A percentile compares a stretch with the other conserved stretches of the same genome.
These are phyloP conservation scores for Furcula furcula DNA, from an alignment of 2,888 invertebrate species.

Conservation along the genomic window DNA sequence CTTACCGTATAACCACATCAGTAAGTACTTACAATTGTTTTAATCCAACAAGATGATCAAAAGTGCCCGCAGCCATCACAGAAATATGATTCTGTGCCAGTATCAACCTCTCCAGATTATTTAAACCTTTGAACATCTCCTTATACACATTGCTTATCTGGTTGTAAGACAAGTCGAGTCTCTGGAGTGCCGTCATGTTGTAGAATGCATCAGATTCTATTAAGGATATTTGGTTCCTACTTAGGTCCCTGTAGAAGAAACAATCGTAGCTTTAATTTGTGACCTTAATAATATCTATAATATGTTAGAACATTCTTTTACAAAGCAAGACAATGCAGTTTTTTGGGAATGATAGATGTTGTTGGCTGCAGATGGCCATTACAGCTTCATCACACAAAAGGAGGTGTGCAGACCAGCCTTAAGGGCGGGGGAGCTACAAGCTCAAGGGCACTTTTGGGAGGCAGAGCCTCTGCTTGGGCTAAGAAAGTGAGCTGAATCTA, in stretches of 20 bases:
- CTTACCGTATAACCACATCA: background rate
- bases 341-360: too few species aligned
- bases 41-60: conserved; percentile 85
- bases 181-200: conserved; percentile 86
- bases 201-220: conserved; percentile 89
- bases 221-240: conserved; percentile 87
- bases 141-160: conserved; percentile 85
- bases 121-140: conserved; percentile 86
- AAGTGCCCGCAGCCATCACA: conserved; percentile 86
- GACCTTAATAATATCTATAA: too few species aligned
- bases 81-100: conserved; percentile 88
- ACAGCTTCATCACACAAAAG: too few species aligned
- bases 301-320: too few species aligned
- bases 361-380: too few species aligned
- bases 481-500: too few species aligned
- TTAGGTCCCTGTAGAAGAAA: conserved; percentile 85
- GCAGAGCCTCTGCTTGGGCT: too few species aligned
- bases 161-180: conserved; percentile 86
- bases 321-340: too few species aligned
- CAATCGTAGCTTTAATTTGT: too few species aligned
- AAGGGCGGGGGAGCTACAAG: too few species aligned
- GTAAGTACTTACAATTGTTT: conserved; percentile 86
- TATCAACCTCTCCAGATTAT: conserved; percentile 85
- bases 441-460: too few species aligned
- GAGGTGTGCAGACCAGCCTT: too few species aligned